phyloP scores from a whole-genome alignment of 2,797 vertebrate species.

The Steatocranus sp. region DNA sequence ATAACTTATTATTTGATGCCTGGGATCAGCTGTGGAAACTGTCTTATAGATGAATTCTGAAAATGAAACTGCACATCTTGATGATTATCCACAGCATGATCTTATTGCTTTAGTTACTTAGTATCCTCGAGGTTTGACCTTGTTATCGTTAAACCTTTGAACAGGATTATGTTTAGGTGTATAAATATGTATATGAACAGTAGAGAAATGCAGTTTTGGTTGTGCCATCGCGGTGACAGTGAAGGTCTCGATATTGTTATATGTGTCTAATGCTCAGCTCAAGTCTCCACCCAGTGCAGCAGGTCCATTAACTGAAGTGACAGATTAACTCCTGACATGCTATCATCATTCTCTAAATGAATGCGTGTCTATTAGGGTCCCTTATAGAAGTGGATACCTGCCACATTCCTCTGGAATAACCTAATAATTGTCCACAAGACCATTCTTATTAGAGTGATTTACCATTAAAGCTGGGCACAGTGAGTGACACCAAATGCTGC shows the following conservation, averaged over 20 bases:
- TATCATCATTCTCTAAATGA: not conserved
- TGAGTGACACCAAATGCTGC: constrained; percentile 35
- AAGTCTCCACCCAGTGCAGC: not conserved
- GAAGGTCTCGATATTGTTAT: not conserved
- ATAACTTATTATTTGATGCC: not conserved
- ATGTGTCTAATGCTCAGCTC: not conserved
- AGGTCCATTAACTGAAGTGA: not conserved
- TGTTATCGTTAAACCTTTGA: fast-evolving
- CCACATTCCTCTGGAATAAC: not conserved
- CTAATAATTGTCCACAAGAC: not conserved
- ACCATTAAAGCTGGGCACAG: not conserved
- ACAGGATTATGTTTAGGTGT: not conserved
- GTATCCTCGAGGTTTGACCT: not conserved
- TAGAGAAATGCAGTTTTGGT: not conserved
- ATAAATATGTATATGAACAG: not conserved
- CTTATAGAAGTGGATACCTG: not conserved
- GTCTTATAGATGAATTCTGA: not conserved
- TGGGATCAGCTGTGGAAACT: not conserved
- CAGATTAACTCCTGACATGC: not conserved
- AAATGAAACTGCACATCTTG: not conserved
- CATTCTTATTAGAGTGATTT: constrained; percentile 27
- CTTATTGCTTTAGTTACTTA: not conserved
- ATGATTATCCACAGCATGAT: not conserved
- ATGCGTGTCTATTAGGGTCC: not conserved
- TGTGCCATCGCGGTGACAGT: not conserved